Percentiles rank a stretch among this genome's conserved stretches.
phyloP scores from a whole-genome alignment of 2,888 invertebrate genomes.

The Pantelozetes paolii region DNA sequence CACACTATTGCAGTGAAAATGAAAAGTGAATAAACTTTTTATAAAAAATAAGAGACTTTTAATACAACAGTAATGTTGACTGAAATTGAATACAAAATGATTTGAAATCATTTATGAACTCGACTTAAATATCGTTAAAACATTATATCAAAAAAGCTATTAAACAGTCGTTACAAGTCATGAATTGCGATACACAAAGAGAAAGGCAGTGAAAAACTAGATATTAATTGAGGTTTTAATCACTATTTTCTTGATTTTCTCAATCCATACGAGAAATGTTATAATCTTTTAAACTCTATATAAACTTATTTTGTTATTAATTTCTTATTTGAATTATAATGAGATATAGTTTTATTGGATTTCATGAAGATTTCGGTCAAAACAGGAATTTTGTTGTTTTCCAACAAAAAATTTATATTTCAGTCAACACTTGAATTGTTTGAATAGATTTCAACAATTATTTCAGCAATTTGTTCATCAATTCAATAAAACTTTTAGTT shows the following conservation, averaged over 20 bases:
- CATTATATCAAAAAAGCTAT: background rate
- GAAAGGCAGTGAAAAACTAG: background rate
- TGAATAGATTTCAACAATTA: too few species aligned
- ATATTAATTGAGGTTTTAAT: slow-evolving; percentile 16
- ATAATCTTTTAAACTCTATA: too few species aligned
- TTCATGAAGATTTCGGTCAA: too few species aligned
- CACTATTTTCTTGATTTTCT: background rate
- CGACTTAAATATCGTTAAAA: slow-evolving; percentile 1
- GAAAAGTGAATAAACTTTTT: background rate
- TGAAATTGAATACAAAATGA: slow-evolving; percentile 13
- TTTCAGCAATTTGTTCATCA: too few species aligned
- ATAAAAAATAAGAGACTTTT: background rate
- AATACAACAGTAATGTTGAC: background rate
- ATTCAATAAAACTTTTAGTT: too few species aligned
- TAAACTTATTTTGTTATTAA: too few species aligned
- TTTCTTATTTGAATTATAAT: too few species aligned
- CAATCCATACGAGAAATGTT: background rate
- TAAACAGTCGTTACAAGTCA: slow-evolving; percentile 6
- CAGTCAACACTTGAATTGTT: too few species aligned
- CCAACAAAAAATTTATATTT: too few species aligned
- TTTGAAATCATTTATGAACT: background rate
- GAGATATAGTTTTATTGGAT: too few species aligned
- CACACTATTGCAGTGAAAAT: background rate
- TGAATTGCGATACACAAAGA: background rate
- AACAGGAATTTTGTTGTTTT: too few species aligned